These are phyloP conservation scores for Cephalophus harveyi DNA, from an alignment of 2,113 vertebrate species.

Conservation along the genomic window DNA sequence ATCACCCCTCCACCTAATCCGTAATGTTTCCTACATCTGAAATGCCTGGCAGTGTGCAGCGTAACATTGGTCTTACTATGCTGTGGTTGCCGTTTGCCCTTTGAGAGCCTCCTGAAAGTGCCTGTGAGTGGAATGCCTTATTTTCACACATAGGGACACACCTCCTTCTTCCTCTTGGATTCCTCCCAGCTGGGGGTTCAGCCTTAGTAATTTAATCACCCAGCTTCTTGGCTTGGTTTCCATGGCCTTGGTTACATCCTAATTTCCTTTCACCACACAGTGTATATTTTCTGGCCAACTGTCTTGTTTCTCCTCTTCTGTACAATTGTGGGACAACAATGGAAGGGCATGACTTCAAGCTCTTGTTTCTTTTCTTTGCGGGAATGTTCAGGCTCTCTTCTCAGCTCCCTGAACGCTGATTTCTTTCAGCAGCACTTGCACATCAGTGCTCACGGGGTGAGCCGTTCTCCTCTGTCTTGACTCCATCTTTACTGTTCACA, in stretches of 20 bases:
- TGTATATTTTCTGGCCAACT: background rate
- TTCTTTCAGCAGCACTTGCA: background rate
- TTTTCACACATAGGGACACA: background rate
- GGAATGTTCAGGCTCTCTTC: background rate
- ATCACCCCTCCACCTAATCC: background rate
- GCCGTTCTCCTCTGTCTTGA: background rate
- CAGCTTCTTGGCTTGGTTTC: background rate
- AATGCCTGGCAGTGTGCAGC: background rate
- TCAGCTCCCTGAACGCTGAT: background rate
- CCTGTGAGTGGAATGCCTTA: background rate
- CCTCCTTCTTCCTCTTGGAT: background rate
- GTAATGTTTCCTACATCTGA: background rate
- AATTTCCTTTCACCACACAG: background rate
- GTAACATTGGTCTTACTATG: background rate
- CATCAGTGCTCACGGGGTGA: background rate
- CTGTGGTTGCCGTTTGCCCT: background rate
- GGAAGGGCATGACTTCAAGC: background rate
- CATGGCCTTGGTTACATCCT: background rate
- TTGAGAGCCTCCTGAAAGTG: background rate
- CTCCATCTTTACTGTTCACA: background rate
- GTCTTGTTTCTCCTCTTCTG: conserved; percentile 31
- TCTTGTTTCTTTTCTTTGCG: conserved; percentile 1
- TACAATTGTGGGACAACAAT: background rate
- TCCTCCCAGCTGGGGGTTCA: background rate
- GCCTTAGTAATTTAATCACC: conserved; percentile 25